Conservation (phyloP, 2,797 vertebrate species). For the Squalus acanthias region DNA sequence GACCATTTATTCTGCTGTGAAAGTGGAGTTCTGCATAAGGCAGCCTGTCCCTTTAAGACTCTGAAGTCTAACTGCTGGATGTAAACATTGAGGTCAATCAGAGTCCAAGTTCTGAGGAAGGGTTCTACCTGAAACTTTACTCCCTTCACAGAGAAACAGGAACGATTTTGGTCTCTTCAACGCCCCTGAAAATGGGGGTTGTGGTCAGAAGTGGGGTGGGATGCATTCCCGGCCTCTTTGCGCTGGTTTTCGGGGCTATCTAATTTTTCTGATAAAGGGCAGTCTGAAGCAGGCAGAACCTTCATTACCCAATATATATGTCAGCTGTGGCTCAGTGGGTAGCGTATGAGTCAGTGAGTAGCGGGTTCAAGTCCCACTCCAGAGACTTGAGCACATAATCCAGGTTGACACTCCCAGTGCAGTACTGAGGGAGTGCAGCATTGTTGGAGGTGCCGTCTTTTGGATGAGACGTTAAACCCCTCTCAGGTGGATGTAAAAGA, state of each 20-base stretch:
- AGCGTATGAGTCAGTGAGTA: too few species aligned
- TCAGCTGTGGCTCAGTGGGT: neutral
- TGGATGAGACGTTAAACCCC: neutral
- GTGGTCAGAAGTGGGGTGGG: neutral
- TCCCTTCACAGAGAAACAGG: neutral
- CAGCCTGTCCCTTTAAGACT: neutral
- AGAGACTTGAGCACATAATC: neutral
- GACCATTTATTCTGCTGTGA: neutral
- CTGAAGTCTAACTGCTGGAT: neutral
- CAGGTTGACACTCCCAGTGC: neutral
- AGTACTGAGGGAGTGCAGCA: neutral
- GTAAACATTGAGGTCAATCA: neutral
- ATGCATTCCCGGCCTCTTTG: neutral
- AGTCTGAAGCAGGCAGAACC: neutral
- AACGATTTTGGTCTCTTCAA: neutral
- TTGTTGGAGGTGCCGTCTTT: neutral
- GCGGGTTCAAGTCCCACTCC: too few species aligned
- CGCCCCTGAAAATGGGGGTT: neutral
- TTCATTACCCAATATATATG: neutral
- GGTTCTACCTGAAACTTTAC: neutral
- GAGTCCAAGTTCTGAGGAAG: neutral
- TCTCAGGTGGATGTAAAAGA: neutral
- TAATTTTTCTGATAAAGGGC: neutral
- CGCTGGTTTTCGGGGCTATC: neutral
- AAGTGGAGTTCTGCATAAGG: neutral